A percentile compares a stretch with the other conserved stretches of the same genome.
Evolutionary conservation across 2,797 vertebrate genomes (phyloP).

Genomic region (Tolypeutes matacus): DNA sequence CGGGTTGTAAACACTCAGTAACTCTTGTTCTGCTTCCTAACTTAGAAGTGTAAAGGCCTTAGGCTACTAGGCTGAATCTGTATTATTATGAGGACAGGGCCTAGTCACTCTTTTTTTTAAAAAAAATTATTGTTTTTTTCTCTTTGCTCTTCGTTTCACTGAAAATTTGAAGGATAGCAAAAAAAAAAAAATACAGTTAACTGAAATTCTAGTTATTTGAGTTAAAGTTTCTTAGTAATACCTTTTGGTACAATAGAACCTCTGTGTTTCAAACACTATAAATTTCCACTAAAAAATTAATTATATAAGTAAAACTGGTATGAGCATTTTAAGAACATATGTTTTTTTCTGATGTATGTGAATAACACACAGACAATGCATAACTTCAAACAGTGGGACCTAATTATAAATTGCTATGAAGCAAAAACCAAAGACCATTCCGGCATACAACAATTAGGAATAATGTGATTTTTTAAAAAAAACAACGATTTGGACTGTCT

Average conservation of each 20-base stretch:
- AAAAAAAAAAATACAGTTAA: neutral
- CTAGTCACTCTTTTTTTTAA: neutral
- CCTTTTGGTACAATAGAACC: neutral
- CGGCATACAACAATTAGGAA: neutral
- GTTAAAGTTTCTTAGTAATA: constrained; percentile 14
- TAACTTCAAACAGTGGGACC: neutral
- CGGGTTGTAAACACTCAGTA: neutral
- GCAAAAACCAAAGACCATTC: neutral
- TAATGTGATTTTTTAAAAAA: no score
- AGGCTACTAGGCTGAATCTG: neutral
- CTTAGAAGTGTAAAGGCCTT: neutral
- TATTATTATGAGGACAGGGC: neutral
- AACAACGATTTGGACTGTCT: no score
- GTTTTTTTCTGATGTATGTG: neutral
- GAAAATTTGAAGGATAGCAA: neutral
- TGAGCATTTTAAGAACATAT: constrained; percentile 45
- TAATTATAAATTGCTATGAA: constrained; percentile 47
- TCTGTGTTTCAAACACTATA: neutral
- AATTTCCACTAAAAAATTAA: constrained; percentile 18
- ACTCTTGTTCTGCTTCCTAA: neutral
- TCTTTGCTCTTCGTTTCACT: neutral
- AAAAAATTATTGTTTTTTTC: neutral
- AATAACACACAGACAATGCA: neutral
- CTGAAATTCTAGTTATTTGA: neutral
- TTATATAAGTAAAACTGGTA: neutral